phyloP scores from a whole-genome alignment of 2,113 vertebrate genomes.

The Myxocyprinus asiaticus region DNA sequence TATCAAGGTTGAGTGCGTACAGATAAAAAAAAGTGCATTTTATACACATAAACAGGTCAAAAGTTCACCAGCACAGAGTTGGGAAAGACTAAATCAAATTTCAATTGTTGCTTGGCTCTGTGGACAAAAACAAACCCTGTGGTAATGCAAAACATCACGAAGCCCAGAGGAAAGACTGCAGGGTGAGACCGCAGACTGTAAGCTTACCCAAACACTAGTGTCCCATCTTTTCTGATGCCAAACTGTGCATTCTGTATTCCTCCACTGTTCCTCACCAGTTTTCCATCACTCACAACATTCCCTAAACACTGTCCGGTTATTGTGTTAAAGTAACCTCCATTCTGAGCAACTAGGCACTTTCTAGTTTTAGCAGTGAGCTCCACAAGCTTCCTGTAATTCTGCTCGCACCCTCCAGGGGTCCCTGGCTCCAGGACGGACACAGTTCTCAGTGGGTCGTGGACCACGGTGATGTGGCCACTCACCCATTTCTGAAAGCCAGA shows the following conservation, averaged over 20 bases:
- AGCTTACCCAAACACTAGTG: conserved; percentile 90
- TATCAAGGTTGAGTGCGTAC: too few species aligned
- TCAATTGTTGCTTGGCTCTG: not conserved
- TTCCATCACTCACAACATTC: conserved; percentile 85
- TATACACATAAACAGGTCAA: not conserved
- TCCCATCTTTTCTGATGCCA: conserved; percentile 89
- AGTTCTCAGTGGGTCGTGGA: conserved; percentile 77
- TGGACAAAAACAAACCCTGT: not conserved
- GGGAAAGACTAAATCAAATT: not conserved
- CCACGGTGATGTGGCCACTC: conserved; percentile 84
- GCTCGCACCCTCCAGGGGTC: conserved; percentile 76
- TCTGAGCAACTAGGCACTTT: conserved; percentile 85
- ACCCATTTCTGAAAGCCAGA: conserved; percentile 53
- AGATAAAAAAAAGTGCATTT: not conserved
- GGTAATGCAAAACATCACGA: not conserved
- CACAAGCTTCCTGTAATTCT: conserved; percentile 67
- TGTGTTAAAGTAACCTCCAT: conserved; percentile 87
- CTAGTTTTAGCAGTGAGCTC: conserved; percentile 71
- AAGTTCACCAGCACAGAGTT: conserved; percentile 1
- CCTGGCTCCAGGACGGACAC: conserved; percentile 89
- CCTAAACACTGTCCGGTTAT: conserved; percentile 74
- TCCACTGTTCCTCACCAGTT: conserved; percentile 73
- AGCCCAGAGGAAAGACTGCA: not conserved
- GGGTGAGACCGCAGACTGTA: not conserved
- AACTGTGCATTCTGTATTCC: conserved; percentile 94